Conservation (phyloP, 2,888 invertebrate genomes). For the Noctua janthina region DNA sequence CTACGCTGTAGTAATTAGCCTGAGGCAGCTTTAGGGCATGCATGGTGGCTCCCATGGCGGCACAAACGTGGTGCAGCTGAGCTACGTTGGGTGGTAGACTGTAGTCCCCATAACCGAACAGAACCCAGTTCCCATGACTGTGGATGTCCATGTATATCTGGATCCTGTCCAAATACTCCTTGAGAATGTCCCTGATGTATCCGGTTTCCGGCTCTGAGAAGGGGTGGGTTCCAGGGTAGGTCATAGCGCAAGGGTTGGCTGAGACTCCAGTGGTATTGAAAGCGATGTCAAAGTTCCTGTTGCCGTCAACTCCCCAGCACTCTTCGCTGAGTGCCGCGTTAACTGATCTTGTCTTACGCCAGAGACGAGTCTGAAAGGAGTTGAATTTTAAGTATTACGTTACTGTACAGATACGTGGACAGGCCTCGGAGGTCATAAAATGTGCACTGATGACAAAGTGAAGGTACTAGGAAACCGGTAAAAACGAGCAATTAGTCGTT, state of each 20-base stretch:
- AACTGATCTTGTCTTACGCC: slow-evolving; percentile 91
- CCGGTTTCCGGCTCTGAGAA: slow-evolving; percentile 92
- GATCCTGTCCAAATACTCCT: slow-evolving; percentile 81
- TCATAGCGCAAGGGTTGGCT: slow-evolving; percentile 88
- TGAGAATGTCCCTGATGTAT: slow-evolving; percentile 90
- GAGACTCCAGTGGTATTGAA: slow-evolving; percentile 90
- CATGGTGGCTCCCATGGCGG: slow-evolving; percentile 77
- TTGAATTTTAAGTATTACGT: not conserved
- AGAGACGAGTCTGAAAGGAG: slow-evolving; percentile 87
- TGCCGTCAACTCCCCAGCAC: slow-evolving; percentile 93
- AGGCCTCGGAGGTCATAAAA: not conserved
- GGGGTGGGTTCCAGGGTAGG: slow-evolving; percentile 90
- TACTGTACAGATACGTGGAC: too few species aligned
- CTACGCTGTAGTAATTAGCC: slow-evolving; percentile 74
- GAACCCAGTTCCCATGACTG: slow-evolving; percentile 91
- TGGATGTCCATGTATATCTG: slow-evolving; percentile 93
- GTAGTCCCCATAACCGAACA: slow-evolving; percentile 71
- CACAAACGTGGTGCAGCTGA: slow-evolving; percentile 74
- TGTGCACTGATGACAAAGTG: too few species aligned
- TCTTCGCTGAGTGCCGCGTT: slow-evolving; percentile 69
- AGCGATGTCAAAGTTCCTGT: slow-evolving; percentile 92
- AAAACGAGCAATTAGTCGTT: not conserved
- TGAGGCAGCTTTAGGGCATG: slow-evolving; percentile 72
- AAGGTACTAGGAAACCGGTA: not conserved
- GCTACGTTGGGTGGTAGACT: slow-evolving; percentile 74